phyloP scores from a whole-genome alignment of 1,140 invertebrate genomes.

The Eubasilissa regina region DNA sequence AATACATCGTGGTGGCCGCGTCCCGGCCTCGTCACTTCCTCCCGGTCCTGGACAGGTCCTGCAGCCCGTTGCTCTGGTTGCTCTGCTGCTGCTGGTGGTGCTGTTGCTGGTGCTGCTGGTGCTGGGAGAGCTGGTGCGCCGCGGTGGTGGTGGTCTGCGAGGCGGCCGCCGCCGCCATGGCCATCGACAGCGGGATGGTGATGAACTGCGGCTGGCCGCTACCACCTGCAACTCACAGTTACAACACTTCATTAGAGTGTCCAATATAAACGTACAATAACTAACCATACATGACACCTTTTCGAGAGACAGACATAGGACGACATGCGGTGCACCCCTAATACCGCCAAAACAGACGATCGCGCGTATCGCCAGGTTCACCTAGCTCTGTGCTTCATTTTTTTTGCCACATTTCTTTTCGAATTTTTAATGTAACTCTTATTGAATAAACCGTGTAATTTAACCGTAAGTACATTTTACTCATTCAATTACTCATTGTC shows the following conservation, averaged over 20 bases:
- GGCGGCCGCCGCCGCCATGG: conserved; percentile 69
- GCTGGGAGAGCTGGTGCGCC: conserved; percentile 61
- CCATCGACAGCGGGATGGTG: conserved; percentile 75
- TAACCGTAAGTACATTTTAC: too few relatives aligned
- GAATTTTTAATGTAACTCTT: too few relatives aligned
- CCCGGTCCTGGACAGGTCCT: conserved; percentile 68
- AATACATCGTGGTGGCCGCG: too few relatives aligned
- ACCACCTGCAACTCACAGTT: conserved; percentile 44
- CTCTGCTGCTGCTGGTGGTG: background rate
- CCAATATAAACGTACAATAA: background rate
- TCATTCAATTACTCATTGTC: too few relatives aligned
- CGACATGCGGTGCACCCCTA: too few relatives aligned
- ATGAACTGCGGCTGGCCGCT: conserved; percentile 73
- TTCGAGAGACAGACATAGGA: too few relatives aligned
- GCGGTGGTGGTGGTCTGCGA: conserved; percentile 60
- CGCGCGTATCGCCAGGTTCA: too few relatives aligned
- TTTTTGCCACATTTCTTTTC: too few relatives aligned
- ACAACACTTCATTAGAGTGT: background rate
- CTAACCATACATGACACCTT: too few relatives aligned
- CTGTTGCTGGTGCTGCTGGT: background rate
- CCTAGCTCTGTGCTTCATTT: too few relatives aligned
- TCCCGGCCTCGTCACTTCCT: conserved; percentile 63
- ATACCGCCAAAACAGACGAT: too few relatives aligned
- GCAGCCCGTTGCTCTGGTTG: conserved; percentile 65
- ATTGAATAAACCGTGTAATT: too few relatives aligned